These are phyloP conservation scores for Acanthosoma haemorrhoidale DNA, from an alignment of 2,888 invertebrate species.

Conservation along the genomic window DNA sequence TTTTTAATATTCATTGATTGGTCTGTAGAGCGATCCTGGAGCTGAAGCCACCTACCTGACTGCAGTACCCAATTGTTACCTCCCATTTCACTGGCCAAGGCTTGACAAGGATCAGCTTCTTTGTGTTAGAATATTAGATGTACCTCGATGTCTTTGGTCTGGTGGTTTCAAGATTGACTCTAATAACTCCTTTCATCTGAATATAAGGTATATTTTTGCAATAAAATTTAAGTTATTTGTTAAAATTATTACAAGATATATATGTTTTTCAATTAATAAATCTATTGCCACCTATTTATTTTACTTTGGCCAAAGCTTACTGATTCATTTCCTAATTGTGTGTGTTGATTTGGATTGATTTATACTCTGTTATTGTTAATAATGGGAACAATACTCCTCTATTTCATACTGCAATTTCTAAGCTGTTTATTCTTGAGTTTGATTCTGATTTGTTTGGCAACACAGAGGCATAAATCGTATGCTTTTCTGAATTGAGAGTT, in stretches of 20 bases:
- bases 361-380: too few relatives aligned
- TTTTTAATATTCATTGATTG: too few relatives aligned
- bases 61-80: conserved; percentile 79
- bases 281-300: too few relatives aligned
- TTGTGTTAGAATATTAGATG: conserved; percentile 72
- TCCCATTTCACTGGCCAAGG: conserved; percentile 96
- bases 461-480: too few relatives aligned
- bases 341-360: too few relatives aligned
- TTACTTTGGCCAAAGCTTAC: too few relatives aligned
- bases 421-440: too few relatives aligned
- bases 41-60: conserved; percentile 66
- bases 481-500: too few relatives aligned
- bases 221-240: background rate
- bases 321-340: too few relatives aligned
- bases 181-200: conserved; percentile 72
- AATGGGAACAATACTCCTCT: too few relatives aligned
- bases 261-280: background rate
- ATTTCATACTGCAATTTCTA: too few relatives aligned
- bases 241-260: background rate
- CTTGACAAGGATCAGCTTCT: conserved; percentile 83
- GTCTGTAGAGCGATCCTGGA: conserved; percentile 60
- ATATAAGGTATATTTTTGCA: conserved; percentile 58
- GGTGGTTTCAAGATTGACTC: conserved; percentile 84
- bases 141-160: conserved; percentile 75
- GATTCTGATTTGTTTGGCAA: too few relatives aligned